Evolutionary conservation across 2,888 invertebrate species (phyloP).

Genomic region (Athetis lepigone): DNA sequence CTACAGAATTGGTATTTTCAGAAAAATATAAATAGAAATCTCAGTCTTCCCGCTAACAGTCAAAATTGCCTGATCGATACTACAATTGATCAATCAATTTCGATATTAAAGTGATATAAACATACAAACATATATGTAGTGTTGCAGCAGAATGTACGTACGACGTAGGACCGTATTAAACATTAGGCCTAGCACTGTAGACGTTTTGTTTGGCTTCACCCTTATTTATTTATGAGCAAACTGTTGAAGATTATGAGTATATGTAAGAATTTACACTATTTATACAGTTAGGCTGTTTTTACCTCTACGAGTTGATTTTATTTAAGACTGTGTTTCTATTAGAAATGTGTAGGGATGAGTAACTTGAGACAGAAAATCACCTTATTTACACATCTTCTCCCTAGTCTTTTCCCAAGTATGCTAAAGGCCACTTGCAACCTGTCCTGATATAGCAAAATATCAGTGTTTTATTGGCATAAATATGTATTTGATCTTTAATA

Average conservation of each 20-base stretch:
- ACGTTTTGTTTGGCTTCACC: slow-evolving; percentile 10
- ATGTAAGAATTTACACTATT: slow-evolving; percentile 25
- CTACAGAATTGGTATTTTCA: slow-evolving; percentile 9
- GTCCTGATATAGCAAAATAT: no score
- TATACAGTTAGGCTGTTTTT: slow-evolving; percentile 10
- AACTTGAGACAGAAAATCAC: neutral
- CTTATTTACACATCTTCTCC: no score
- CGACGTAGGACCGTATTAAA: slow-evolving; percentile 2
- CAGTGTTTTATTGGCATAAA: no score
- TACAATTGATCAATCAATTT: slow-evolving; percentile 74
- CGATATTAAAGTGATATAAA: slow-evolving; percentile 43
- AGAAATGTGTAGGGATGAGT: neutral
- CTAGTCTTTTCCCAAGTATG: no score
- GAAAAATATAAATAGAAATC: slow-evolving; percentile 29
- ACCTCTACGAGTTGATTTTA: neutral
- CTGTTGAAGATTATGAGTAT: slow-evolving; percentile 33
- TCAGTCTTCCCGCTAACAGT: slow-evolving; percentile 30
- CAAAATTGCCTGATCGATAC: slow-evolving; percentile 75
- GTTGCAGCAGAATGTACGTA: slow-evolving; percentile 1
- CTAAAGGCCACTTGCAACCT: no score
- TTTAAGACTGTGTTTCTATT: neutral
- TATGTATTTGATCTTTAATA: no score
- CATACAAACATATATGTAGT: slow-evolving; percentile 8
- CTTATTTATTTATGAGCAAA: neutral
- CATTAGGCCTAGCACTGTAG: slow-evolving; percentile 38